These are phyloP conservation scores for Saturnia japonica DNA, from an alignment of 2,888 invertebrate species.

Conservation along the genomic window DNA sequence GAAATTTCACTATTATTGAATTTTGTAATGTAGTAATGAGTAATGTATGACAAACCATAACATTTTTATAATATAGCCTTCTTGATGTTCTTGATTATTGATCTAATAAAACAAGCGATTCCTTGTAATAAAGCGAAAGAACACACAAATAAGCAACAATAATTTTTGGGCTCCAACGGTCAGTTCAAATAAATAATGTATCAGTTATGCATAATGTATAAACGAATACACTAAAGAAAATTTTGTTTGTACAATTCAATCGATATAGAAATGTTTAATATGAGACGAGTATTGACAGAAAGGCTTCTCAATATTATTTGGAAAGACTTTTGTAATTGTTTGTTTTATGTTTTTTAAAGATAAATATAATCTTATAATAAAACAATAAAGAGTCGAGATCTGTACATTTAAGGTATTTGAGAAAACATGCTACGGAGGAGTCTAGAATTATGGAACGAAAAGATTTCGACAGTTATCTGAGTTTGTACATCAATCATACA, in stretches of 20 bases:
- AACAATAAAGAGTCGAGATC: too few species aligned
- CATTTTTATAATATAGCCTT: too few species aligned
- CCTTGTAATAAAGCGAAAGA: neutral
- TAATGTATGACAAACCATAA: too few species aligned
- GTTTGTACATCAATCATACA: too few species aligned
- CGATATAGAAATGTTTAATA: neutral
- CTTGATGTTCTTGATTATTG: neutral
- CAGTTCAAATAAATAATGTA: slow-evolving; percentile 56
- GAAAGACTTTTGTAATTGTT: neutral
- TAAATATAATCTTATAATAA: too few species aligned
- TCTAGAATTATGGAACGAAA: too few species aligned
- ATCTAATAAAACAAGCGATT: neutral
- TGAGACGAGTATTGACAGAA: neutral
- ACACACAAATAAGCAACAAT: slow-evolving; percentile 3
- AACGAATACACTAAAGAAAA: neutral
- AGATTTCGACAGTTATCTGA: too few species aligned
- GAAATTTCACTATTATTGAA: too few species aligned
- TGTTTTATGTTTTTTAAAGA: too few species aligned
- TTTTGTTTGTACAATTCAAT: neutral
- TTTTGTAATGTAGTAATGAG: too few species aligned
- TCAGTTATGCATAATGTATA: slow-evolving; percentile 20
- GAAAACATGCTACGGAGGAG: too few species aligned
- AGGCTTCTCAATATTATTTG: neutral
- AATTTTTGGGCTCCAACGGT: slow-evolving; percentile 31
- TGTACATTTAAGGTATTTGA: too few species aligned